Evolutionary conservation across 1,140 invertebrate species (phyloP), one percentile per base, ranked within the genome.

Genomic region (Drosophila suzukii): DNA sequence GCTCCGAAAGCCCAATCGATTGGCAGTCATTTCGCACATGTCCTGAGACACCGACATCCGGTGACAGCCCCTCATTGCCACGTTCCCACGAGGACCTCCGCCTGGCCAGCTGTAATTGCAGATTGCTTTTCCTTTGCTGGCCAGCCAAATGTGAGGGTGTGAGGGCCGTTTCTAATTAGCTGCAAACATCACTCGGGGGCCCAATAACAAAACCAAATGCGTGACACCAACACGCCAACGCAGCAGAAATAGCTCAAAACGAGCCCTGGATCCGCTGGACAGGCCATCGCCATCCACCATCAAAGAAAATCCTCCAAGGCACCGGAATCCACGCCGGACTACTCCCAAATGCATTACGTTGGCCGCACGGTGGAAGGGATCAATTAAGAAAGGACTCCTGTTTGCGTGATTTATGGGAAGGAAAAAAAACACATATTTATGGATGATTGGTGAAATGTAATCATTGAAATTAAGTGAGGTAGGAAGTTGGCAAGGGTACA

Each of bases 121-220:
- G 62, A 72, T 76, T 44, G 66, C 71, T 75, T 46, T 66, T 44
- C 71, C 72, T 46, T 66, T 20, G 41, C 30, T 36, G 15, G 11
- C 1, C 50, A 53, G 32, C 32, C 32, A 36, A 39, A 46, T 59
- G 41, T 43, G 38, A 13, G 15, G 41, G 60, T 53, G 65, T 47
- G 34, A 41, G 15, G 49, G 80, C 62, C 66, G 57, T 88, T 86
- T 86, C 71, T 86, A 86, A 86, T 88, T 86, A 89, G 83, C 75
- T 68, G 63, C 63, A 80, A 83, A 80, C 59, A 65, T 66, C 71
- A 89, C 79, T 83, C 84, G 60, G 59, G 75, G 75, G 83, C 50
- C 75, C 57, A 77, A 88, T 79, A 88, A 77, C 83, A 76, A 74
- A 79, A 54, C 79, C 58, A 59, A 72, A 47, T 72, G 71, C 60